Conservation (phyloP, 1,140 invertebrate species). For the Ceratitis capitata region DNA sequence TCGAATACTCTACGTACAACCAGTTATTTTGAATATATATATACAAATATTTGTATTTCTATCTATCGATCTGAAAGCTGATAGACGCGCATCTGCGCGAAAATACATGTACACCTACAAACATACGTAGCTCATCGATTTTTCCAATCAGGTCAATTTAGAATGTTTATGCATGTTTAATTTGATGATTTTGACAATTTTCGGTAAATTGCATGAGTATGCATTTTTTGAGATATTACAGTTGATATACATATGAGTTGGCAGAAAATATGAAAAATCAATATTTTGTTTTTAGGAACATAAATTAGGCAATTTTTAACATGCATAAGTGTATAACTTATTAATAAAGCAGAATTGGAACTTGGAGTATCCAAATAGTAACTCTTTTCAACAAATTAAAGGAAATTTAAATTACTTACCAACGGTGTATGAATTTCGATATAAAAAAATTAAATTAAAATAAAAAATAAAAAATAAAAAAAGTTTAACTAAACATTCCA, state of each 20-base stretch:
- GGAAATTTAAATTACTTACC: too few species aligned
- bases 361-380: too few species aligned
- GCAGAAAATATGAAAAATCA: background rate
- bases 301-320: background rate
- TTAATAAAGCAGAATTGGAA: too few species aligned
- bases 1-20: too few species aligned
- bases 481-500: background rate
- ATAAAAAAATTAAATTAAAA: too few species aligned
- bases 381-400: too few species aligned
- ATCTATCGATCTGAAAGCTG: background rate
- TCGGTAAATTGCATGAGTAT: background rate
- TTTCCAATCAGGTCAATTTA: constrained; percentile 2
- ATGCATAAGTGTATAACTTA: too few species aligned
- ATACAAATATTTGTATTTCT: too few species aligned
- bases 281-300: background rate
- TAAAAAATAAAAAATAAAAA: too few species aligned
- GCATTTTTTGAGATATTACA: background rate
- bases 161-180: background rate
- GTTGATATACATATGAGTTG: background rate
- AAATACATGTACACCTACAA: background rate
- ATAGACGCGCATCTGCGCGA: background rate
- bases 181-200: background rate
- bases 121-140: background rate
- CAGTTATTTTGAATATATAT: background rate
- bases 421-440: too few species aligned